Base-by-base conservation (phyloP, 2,113 vertebrate genomes). In the Stomatorhinus ivindoensis region DNA sequence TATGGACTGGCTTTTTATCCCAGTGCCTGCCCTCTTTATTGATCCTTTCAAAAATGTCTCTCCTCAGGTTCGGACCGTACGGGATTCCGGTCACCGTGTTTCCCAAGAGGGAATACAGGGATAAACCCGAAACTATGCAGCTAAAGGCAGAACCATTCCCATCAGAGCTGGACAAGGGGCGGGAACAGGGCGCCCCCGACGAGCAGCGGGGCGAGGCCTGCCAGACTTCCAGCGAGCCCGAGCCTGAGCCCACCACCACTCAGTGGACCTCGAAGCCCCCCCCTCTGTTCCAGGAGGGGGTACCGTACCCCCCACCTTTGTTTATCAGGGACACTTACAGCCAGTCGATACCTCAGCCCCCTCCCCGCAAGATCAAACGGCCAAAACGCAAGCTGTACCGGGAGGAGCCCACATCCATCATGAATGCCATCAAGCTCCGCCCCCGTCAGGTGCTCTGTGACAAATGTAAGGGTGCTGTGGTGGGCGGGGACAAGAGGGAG, bases 271-370 rank as follows among this genome's bases (percentile, higher is more conserved):
- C 96, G 88, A 99, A 98, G 92, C 97, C 96, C 9, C 97, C 98
- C 19, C 98, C 98, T 44, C 95, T 99, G 92, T 99, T 99, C 93
- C 98, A 98, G 17, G 97, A 99, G 92, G 98, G 98, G 92, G 98
- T 98, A 0, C 97, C 98, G 0, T 99, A 99, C 88, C 98, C 98
- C 86, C 98, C 98, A 76, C 98, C 98, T 88, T 96, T 99, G 93
- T 98, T 99, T 95, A 98, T 99, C 97, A 98, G 98, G 97, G 98
- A 99, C 97, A 98, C 98, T 0, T 99, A 99, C 93, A 98, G 98
- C 97, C 98, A 99, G 93, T 97, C 97, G 90, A 97, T 99, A 97
- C 98, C 98, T 98, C 98, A 99, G 95, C 98, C 98, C 7, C 97
- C 95, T 0, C 98, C 98, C n/a, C 97, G 98, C 76, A 98, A 97